Percentiles rank a stretch among this genome's conserved stretches.
These are phyloP conservation scores for Operophtera brumata DNA, from an alignment of 2,888 invertebrate genomes.

Conservation along the genomic window DNA sequence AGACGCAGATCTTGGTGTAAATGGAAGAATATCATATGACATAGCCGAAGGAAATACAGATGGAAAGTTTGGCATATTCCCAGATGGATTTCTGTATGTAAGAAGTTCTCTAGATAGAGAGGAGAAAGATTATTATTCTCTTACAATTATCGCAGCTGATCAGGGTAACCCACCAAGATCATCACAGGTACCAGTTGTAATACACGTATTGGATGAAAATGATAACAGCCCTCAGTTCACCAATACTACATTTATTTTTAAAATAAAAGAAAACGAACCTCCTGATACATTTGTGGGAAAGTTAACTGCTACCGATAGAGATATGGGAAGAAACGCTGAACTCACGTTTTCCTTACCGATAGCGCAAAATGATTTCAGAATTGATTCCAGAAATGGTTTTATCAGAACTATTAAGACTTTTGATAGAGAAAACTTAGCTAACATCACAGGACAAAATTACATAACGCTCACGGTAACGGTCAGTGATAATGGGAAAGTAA, in stretches of 20 bases:
- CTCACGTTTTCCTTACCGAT: constrained; percentile 89
- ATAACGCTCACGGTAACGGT: constrained; percentile 93
- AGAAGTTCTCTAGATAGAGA: constrained; percentile 93
- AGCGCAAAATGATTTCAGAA: constrained; percentile 89
- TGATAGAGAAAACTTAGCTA: constrained; percentile 93
- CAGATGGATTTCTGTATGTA: constrained; percentile 95
- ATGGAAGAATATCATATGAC: constrained; percentile 89
- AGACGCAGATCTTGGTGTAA: constrained; percentile 91
- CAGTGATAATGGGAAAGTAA: constrained; percentile 89
- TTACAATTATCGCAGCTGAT: constrained; percentile 92
- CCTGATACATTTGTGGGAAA: constrained; percentile 95
- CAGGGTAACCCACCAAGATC: constrained; percentile 88
- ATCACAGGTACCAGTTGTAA: constrained; percentile 93
- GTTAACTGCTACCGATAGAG: constrained; percentile 92
- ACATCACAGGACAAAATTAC: constrained; percentile 87
- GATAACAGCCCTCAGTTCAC: constrained; percentile 97
- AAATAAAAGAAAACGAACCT: constrained; percentile 92
- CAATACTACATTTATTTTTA: constrained; percentile 94
- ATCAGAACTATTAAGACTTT: constrained; percentile 92
- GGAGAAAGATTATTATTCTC: constrained; percentile 93
- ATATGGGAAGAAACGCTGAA: constrained; percentile 95
- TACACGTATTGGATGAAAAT: constrained; percentile 97
- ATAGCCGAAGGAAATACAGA: constrained; percentile 93
- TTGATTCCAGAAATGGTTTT: constrained; percentile 94
- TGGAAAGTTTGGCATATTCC: constrained; percentile 95